phyloP scores from a whole-genome alignment of 2,888 invertebrate genomes.

The Melieria crassipennis region DNA sequence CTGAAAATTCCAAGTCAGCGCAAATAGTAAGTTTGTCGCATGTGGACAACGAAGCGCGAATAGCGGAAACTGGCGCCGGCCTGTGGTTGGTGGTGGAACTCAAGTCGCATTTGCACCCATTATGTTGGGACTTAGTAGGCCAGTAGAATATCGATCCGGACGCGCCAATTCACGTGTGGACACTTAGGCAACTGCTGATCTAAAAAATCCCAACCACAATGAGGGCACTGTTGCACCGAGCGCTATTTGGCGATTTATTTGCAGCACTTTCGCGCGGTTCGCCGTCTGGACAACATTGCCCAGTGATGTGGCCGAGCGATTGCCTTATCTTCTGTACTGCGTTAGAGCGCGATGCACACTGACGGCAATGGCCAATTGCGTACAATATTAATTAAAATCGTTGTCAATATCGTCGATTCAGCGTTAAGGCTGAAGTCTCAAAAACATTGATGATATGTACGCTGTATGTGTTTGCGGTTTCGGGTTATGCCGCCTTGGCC shows the following conservation, averaged over 20 bases:
- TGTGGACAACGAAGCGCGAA: neutral
- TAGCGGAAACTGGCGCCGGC: too few species aligned
- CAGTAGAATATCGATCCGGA: constrained; percentile 56
- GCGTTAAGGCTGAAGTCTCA: too few species aligned
- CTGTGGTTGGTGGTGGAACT: too few species aligned
- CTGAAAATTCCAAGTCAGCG: constrained; percentile 57
- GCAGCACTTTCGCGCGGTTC: too few species aligned
- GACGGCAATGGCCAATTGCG: neutral
- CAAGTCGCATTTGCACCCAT: constrained; percentile 55
- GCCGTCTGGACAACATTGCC: too few species aligned
- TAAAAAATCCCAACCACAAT: constrained; percentile 67
- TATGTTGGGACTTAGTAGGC: constrained; percentile 67
- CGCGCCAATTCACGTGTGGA: constrained; percentile 9
- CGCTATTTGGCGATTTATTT: neutral
- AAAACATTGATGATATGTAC: too few species aligned
- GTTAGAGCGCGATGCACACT: constrained; percentile 7
- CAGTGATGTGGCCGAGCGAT: neutral
- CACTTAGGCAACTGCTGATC: constrained; percentile 62
- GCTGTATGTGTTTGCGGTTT: too few species aligned
- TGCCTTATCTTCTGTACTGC: neutral
- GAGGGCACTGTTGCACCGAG: constrained; percentile 56
- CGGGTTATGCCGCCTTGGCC: too few species aligned
- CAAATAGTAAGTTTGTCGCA: constrained; percentile 32
- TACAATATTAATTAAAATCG: constrained; percentile 5
- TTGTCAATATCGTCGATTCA: too few species aligned